Conservation (phyloP, 1,140 invertebrate genomes). For the Leptinotarsa texana region DNA sequence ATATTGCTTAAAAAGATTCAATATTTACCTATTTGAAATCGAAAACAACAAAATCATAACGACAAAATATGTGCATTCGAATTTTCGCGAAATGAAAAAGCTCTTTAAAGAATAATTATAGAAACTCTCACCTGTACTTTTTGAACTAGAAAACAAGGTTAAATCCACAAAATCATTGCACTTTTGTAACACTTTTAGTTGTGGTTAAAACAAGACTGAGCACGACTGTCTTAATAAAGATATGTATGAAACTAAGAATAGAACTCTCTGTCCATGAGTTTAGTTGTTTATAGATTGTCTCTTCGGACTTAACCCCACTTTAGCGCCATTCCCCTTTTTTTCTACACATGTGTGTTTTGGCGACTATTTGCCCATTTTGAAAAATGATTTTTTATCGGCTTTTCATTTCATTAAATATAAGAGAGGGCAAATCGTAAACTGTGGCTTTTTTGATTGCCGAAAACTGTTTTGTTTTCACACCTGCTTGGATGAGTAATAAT, state of each 20-base stretch:
- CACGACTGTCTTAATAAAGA: constrained; percentile 45
- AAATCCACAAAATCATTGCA: constrained; percentile 47
- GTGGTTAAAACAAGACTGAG: constrained; percentile 35
- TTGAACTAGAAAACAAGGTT: constrained; percentile 34
- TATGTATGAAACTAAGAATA: constrained; percentile 50
- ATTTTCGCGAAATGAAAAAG: background rate
- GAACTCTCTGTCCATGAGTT: constrained; percentile 50
- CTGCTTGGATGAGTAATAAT: too few relatives aligned
- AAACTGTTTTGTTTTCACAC: too few relatives aligned
- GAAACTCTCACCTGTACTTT: constrained; percentile 10
- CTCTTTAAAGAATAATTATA: background rate
- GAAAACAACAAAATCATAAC: background rate
- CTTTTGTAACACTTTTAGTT: constrained; percentile 45
- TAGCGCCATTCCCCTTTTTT: constrained; percentile 33
- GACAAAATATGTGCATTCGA: background rate
- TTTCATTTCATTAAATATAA: background rate
- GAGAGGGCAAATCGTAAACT: background rate
- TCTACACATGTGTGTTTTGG: background rate
- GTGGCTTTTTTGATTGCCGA: too few relatives aligned
- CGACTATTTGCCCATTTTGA: background rate
- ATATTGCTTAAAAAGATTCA: background rate
- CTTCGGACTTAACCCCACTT: constrained; percentile 49
- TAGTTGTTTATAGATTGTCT: constrained; percentile 52
- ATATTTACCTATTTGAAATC: background rate
- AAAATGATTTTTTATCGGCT: background rate